phyloP scores from a whole-genome alignment of 2,113 vertebrate genomes.

The Euleptes europaea region DNA sequence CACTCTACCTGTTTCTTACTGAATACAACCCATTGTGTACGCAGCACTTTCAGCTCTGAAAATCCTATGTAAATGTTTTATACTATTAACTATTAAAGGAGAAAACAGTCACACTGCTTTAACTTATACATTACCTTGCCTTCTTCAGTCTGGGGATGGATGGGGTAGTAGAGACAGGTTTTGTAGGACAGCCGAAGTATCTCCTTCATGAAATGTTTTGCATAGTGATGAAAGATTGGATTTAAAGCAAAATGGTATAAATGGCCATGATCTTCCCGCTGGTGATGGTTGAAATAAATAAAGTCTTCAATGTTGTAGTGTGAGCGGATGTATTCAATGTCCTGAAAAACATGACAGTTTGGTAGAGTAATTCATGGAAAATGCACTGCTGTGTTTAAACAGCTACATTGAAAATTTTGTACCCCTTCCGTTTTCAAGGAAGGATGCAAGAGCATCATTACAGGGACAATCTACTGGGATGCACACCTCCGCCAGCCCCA shows the following conservation, averaged over 20 bases:
- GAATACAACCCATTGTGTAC: too few species aligned
- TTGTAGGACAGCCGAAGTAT: slow-evolving; percentile 84
- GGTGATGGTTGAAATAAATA: slow-evolving; percentile 83
- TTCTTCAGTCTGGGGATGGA: slow-evolving; percentile 71
- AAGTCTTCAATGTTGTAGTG: slow-evolving; percentile 92
- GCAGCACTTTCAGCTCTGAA: too few species aligned
- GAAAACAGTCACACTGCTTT: background rate
- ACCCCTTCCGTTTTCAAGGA: background rate
- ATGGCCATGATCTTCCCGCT: slow-evolving; percentile 84
- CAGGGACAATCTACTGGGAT: background rate
- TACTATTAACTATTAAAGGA: background rate
- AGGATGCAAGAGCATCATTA: background rate
- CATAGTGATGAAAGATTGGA: slow-evolving; percentile 77
- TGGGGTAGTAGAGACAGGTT: slow-evolving; percentile 84
- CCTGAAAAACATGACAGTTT: slow-evolving; percentile 70
- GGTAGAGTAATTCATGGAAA: slow-evolving; percentile 11
- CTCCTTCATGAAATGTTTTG: slow-evolving; percentile 87
- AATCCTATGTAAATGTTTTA: background rate
- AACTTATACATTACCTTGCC: slow-evolving; percentile 75
- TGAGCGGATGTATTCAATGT: slow-evolving; percentile 84
- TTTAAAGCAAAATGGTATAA: slow-evolving; percentile 84
- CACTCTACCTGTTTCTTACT: too few species aligned
- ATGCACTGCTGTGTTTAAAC: background rate
- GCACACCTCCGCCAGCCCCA: background rate
- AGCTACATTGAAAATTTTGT: background rate